Conservation (phyloP, 64 coral and sea anemone genomes). For the Acropora yongei region DNA sequence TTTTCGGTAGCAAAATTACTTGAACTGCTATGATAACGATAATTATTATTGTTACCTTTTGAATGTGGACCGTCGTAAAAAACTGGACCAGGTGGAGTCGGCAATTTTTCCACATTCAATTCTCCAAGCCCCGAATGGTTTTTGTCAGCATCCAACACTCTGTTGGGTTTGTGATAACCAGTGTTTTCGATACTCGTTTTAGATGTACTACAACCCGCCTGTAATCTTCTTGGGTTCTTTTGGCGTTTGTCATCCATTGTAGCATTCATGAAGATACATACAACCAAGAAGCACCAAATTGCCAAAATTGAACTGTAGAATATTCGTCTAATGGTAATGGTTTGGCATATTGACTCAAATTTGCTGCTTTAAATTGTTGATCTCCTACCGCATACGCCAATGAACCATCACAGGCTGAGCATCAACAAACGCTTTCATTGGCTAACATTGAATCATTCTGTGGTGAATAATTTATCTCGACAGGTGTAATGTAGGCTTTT, state of each 20-base stretch:
- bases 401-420: background rate
- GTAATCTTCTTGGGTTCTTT: background rate
- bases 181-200: background rate
- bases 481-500: conserved; percentile 4
- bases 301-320: background rate
- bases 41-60: conserved; percentile 36
- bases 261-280: background rate
- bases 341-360: background rate
- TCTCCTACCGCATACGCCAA: background rate
- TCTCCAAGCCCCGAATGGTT: background rate
- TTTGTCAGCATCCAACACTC: background rate
- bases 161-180: background rate
- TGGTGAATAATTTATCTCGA: conserved; percentile 32
- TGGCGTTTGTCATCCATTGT: background rate
- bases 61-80: background rate
- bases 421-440: conserved; percentile 17
- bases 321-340: background rate
- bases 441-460: background rate
- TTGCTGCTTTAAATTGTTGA: background rate
- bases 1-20: background rate
- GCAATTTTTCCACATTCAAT: background rate
- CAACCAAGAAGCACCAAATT: background rate
- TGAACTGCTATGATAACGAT: background rate
- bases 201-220: conserved; percentile 1
- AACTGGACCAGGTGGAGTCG: too few relatives aligned